Conservation (phyloP, 2,888 invertebrate species). For the Scaptomyza polygonia region DNA sequence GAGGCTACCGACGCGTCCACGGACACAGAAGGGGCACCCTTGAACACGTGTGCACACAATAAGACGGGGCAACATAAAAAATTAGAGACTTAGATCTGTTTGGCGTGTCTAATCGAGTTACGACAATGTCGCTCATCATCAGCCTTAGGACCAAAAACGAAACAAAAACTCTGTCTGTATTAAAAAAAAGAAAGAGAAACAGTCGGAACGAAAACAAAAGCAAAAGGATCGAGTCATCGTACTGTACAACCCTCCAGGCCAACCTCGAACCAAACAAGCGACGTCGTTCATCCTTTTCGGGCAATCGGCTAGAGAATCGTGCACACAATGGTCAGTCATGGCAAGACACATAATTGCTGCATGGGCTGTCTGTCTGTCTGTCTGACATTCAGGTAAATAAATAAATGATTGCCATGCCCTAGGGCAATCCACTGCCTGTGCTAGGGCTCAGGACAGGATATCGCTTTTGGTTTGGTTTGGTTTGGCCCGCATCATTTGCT, state of each 20-base stretch:
- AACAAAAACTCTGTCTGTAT: slow-evolving; percentile 20
- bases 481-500: slow-evolving; percentile 55
- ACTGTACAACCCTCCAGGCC: slow-evolving; percentile 23
- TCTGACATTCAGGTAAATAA: slow-evolving; percentile 64
- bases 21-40: slow-evolving; percentile 41
- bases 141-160: slow-evolving; percentile 40
- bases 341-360: slow-evolving; percentile 62
- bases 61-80: slow-evolving; percentile 60
- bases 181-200: slow-evolving; percentile 34
- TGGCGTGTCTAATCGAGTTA: slow-evolving; percentile 76
- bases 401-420: slow-evolving; percentile 63
- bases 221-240: slow-evolving; percentile 66
- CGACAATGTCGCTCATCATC: slow-evolving; percentile 72
- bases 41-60: slow-evolving; percentile 83
- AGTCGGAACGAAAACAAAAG: slow-evolving; percentile 41
- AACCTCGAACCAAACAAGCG: slow-evolving; percentile 30
- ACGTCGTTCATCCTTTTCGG: slow-evolving; percentile 35
- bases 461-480: slow-evolving; percentile 53
- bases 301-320: slow-evolving; percentile 66
- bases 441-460: slow-evolving; percentile 55
- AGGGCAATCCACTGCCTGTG: slow-evolving; percentile 52
- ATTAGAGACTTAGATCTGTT: slow-evolving; percentile 74
- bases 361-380: slow-evolving; percentile 46
- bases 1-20: slow-evolving; percentile 47
- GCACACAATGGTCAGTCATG: slow-evolving; percentile 55